Evolutionary conservation across 2,797 vertebrate species (phyloP).

Genomic region (Danionella dracula): DNA sequence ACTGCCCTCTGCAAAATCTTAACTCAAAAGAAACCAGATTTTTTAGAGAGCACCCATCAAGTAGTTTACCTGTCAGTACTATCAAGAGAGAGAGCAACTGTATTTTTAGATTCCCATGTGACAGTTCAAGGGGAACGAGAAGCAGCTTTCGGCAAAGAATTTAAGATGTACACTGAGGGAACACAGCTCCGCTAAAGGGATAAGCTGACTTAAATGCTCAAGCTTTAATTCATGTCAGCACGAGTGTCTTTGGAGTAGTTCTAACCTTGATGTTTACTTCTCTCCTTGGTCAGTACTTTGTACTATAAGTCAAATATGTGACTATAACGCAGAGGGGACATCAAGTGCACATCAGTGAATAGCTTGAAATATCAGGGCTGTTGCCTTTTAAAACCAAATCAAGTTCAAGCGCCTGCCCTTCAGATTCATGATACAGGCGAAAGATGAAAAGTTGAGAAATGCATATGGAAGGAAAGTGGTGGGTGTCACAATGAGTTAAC

Average conservation of each 20-base stretch:
- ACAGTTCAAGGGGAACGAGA: background rate
- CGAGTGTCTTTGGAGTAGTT: conserved; percentile 12
- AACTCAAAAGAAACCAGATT: background rate
- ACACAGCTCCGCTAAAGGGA: conserved; percentile 32
- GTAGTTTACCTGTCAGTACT: background rate
- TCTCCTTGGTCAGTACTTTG: background rate
- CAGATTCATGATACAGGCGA: background rate
- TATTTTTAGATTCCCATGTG: conserved; percentile 5
- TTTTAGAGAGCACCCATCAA: background rate
- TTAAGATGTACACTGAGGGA: background rate
- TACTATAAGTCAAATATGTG: too few species aligned
- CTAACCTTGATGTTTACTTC: conserved; percentile 3
- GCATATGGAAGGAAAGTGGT: background rate
- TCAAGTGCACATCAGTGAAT: too few species aligned
- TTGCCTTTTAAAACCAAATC: too few species aligned
- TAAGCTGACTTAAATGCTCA: conserved; percentile 25
- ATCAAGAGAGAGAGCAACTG: background rate
- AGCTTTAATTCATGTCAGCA: conserved; percentile 10
- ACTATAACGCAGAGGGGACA: too few species aligned
- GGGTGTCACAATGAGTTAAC: conserved; percentile 16
- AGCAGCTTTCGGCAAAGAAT: conserved; percentile 16
- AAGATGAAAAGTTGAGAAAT: conserved; percentile 16
- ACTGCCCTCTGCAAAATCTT: background rate
- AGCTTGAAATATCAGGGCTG: too few species aligned
- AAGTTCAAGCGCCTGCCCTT: background rate